Evolutionary conservation across 1,140 invertebrate species (phyloP), one percentile per base, ranked within the genome.

Genomic region (Tenebrio molitor): DNA sequence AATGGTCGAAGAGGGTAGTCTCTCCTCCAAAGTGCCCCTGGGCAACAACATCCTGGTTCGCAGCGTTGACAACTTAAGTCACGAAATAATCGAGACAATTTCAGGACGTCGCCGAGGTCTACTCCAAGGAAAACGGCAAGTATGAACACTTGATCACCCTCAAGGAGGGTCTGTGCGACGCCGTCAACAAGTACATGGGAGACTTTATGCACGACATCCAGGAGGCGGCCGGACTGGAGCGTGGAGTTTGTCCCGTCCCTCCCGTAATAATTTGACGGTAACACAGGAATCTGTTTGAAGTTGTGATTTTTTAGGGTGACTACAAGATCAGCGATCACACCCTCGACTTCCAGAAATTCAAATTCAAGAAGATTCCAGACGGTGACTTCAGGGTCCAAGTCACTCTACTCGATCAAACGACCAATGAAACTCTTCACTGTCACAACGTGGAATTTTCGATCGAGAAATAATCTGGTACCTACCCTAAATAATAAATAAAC

Each of bases 181-280:
- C 29, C 14, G 44, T 68, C 6, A 29, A 68, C 23, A 29, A 29
- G 12, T 46, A 46, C 23, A 44, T 69, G 14, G 66, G 66, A 8
- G 72, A 73, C 2, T 50, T 73, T 36, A 68, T 62, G 12, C 63
- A 67, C 23, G 41, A 64, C 1, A 16, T 73, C 8, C 50, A 73
- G 41, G 41, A 69, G 50, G 21, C 15, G 10, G 66, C 58, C 14
- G 72, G 72, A 19, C 8, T 73, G 6, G 34, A 29, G 53, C 21
- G 14, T 16, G 42, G 29, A 16, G 8, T 34, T 16, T 73, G 72
- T 44, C 72, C 72, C 0, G 53, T 69, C 2, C 53, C 72, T 2
- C 41, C 50, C 23, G 71, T 73, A 50, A 68, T 42, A 66, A 25
- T 5, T 46, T 46, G 7, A 46, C n/a, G n/a, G n/a, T n/a, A 46